Base-by-base conservation (phyloP, 2,888 invertebrate species). In the Drosophila anceps region DNA sequence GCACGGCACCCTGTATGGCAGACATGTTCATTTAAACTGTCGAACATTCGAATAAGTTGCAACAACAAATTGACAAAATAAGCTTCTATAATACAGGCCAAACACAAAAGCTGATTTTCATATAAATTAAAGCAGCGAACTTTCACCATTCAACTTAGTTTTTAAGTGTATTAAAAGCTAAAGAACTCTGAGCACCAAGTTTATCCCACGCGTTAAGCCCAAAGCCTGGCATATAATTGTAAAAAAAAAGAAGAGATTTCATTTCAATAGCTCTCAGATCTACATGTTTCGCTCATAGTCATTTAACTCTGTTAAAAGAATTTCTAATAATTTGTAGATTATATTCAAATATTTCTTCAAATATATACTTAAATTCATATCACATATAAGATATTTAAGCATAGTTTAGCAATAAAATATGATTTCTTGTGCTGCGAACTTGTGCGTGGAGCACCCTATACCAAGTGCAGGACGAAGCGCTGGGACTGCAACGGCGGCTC, bases 401-500 rank as follows among this genome's bases (percentile, higher is more conserved):
- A n/a, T n/a, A 39, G n/a, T 44, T 13, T 44, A 7, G 24, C 12
- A 24, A 44, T 46, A 27, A 27, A 27, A 24, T 27, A n/a, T 10
- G 10, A 48, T 6, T 10, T 29, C 4, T 12, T 12, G 0, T n/a
- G 24, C 18, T 4, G n/a, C 31, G 7, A 24, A 15, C 54, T 7
- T 18, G 1, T 3, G 4, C 15, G 9, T 20, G 27, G 6, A 27
- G 2, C 76, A 69, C 79, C 76, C 79, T 79, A 15, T 79, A 65
- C 20, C 13, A 0, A 24, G 39, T 39, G 37, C 57, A 60, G 69
- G 12, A 43, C 24, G 20, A 27, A 18, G 55, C 60, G 37, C 27
- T 44, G 51, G n/a, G 48, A 53, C 65, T 79, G 79, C 76, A 76
- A 18, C 57, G 75, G 46, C 41, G 50, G 62, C 60, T 53, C 82